These are phyloP conservation scores for Drosophila melanica DNA, from an alignment of 1,140 invertebrate genomes.

Conservation along the genomic window DNA sequence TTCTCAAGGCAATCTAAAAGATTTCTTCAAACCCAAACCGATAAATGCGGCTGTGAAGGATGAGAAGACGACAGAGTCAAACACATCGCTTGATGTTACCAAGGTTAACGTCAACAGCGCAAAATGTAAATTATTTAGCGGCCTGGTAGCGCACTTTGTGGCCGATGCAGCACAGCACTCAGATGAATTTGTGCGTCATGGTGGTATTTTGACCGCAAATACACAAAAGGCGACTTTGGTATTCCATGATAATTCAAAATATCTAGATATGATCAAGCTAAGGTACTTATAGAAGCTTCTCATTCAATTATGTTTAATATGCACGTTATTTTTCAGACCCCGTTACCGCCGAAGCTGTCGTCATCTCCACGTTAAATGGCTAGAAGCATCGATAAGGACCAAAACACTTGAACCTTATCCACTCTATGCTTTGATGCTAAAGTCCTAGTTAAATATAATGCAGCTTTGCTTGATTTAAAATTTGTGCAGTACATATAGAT, in stretches of 20 bases:
- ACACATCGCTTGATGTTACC: background rate
- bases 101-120: background rate
- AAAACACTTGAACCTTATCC: slow-evolving; percentile 54
- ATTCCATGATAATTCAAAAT: slow-evolving; percentile 31
- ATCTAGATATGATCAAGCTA: slow-evolving; percentile 30
- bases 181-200: slow-evolving; percentile 51
- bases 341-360: slow-evolving; percentile 59
- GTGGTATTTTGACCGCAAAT: slow-evolving; percentile 44
- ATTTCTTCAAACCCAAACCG: slow-evolving; percentile 44
- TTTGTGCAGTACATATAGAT: background rate
- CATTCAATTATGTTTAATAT: background rate
- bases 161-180: slow-evolving; percentile 9
- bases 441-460: slow-evolving; percentile 14
- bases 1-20: slow-evolving; percentile 35
- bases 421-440: slow-evolving; percentile 51
- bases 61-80: background rate
- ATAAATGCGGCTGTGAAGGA: background rate
- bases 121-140: slow-evolving; percentile 46
- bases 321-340: slow-evolving; percentile 30
- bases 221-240: slow-evolving; percentile 48
- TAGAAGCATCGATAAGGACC: slow-evolving; percentile 46
- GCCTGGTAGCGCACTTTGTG: slow-evolving; percentile 55
- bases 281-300: slow-evolving; percentile 34
- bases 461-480: no score
- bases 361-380: slow-evolving; percentile 58